Percentiles rank a stretch among this genome's conserved stretches.
Evolutionary conservation across 2,888 invertebrate genomes (phyloP).

Genomic region (Sinopyrophorus schimmeli): DNA sequence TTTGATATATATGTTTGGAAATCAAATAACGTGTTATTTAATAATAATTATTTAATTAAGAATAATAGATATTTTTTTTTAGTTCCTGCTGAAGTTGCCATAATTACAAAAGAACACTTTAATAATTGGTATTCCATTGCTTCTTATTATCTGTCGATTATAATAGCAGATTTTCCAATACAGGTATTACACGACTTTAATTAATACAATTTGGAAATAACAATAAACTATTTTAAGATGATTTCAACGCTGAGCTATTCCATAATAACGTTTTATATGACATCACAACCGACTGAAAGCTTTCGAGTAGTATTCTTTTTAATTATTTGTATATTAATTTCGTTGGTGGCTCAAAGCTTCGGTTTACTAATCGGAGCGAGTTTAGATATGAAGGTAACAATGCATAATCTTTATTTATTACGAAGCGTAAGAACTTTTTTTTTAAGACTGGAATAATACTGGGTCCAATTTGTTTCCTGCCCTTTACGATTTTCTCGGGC

Average conservation of each 20-base stretch:
- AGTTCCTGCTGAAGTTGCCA: constrained; percentile 67
- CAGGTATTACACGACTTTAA: constrained; percentile 44
- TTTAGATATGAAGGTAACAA: constrained; percentile 73
- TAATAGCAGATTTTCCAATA: constrained; percentile 68
- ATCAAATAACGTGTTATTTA: too few relatives aligned
- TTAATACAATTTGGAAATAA: too few relatives aligned
- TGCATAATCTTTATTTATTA: too few relatives aligned
- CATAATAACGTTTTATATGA: constrained; percentile 81
- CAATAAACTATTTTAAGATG: constrained; percentile 59
- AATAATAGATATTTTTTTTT: constrained; percentile 38
- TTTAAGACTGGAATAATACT: constrained; percentile 86
- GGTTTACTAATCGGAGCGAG: constrained; percentile 85
- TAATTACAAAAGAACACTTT: constrained; percentile 67
- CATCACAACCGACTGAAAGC: constrained; percentile 80
- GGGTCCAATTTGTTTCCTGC: constrained; percentile 85
- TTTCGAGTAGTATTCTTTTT: constrained; percentile 73
- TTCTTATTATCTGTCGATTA: constrained; percentile 65
- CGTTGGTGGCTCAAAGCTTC: constrained; percentile 83
- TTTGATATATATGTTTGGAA: too few relatives aligned
- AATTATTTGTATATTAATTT: constrained; percentile 73
- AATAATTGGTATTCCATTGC: constrained; percentile 71
- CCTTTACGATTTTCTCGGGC: constrained; percentile 89
- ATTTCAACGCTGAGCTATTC: constrained; percentile 71
- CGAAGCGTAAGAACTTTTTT: neutral
- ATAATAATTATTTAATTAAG: neutral